Evolutionary conservation across 92 coral and sea anemone genomes (phyloP), one percentile per base, ranked within the genome.

Genomic region (Palythoa grandis): DNA sequence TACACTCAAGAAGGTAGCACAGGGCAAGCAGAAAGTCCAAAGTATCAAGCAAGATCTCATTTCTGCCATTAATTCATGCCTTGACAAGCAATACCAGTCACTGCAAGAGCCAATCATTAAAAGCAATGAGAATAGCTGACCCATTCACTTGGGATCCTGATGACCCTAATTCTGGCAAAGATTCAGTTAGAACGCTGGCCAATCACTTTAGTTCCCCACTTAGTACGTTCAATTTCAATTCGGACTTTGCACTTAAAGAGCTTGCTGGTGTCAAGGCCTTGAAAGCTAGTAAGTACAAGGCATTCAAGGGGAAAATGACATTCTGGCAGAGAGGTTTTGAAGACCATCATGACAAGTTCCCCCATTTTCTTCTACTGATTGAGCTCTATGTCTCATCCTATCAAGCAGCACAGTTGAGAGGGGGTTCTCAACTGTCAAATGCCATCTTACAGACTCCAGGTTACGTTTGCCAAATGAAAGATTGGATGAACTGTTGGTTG

Each of bases 281-380:
- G 72, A 85, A 85, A 86, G 43, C 76, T 13, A 25, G 77, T 11
- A 86, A 77, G 38, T 86, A 65, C 47, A 86, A 86, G 74, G 88
- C 24, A 22, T 77, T 35, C 54, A 77, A 77, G 52, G 84, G 84
- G 66, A 60, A 73, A 20, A 85, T 65, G 19, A 43, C 83, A 58
- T 86, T 76, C 76, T 85, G 76, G 88, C 82, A 85, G 88, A 63
- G 54, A 14, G 24, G 60, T 63, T 85, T 85, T 61, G 88, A 75
- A 38, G 79, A 58, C 38, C 66, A 60, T 22, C 72, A 63, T 23
- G 22, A 85, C 67, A 75, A 43, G 35, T 66, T 76, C 11, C 88
- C 88, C 3, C 88, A 86, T 86, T 85, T 86, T 77, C 83, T 86
- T 2, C 89, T 86, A 52, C 23, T 86, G 35, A 86, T 86, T 77